Evolutionary conservation across 2,797 vertebrate genomes (phyloP), one percentile per base, ranked within the genome.

Genomic region (Momotus momota): DNA sequence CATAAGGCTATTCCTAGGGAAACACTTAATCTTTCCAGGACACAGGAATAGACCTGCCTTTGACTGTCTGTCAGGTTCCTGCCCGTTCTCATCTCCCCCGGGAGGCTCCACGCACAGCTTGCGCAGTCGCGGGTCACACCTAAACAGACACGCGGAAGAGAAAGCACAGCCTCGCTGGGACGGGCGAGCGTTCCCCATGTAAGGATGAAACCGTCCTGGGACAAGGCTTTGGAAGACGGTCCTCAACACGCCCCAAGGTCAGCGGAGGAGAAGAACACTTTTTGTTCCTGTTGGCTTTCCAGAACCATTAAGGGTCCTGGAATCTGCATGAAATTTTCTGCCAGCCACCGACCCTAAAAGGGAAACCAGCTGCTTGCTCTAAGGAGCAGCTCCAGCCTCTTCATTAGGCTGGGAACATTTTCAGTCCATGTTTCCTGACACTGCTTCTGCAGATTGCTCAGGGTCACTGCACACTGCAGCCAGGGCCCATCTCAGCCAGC

Each of bases 241-340:
- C 58, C 73, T 81, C 87, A 72, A 48, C 20, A 4, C 1, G 13
- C 91, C 92, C 65, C 79, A 85, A 87, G 92, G 96, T 94, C 95
- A 86, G 78, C 27, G 75, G 90, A 93, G 93, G 93, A 90, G 84
- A 91, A 81, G 18, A 92, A 54, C 29, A 1, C 88, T 95, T 94
- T 93, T 61, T 94, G 84, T 80, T 96, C 92, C 88, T 25, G 41
- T 69, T 80, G 67, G 74, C 74, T 80, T 90, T 95, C 70, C 96
- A 96, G 93, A 95, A 94, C 91, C 94, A 74, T 93, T 82, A 82
- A 23, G 90, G 90, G 88, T 84, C 91, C 93, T 96, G 95, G 95
- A 96, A 96, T 96, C 93, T 6, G 55, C 1, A 9, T 51, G 45
- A 77, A 75, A 93, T 93, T 83, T 96, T 87, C 85, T 92, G 94